phyloP scores from a whole-genome alignment of 2,888 invertebrate species.

The Agapostemon virescens region DNA sequence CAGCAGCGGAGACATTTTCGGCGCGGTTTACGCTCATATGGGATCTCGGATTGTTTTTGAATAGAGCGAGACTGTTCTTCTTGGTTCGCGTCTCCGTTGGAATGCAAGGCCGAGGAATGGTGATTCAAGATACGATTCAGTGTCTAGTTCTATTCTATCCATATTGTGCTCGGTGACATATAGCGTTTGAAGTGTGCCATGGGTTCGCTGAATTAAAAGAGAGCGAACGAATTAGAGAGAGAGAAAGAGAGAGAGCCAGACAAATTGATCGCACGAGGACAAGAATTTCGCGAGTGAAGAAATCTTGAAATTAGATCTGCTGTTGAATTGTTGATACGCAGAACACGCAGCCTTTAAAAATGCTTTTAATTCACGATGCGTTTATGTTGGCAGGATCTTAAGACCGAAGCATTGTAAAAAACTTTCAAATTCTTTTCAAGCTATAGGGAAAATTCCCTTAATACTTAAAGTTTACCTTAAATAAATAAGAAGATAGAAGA shows the following conservation, averaged over 20 bases:
- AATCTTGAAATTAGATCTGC: neutral
- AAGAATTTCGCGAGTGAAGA: neutral
- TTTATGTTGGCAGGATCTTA: too few species aligned
- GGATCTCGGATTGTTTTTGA: conserved; percentile 29
- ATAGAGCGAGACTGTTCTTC: neutral
- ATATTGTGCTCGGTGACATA: neutral
- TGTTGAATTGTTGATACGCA: neutral
- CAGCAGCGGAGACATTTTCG: neutral
- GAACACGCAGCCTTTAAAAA: too few species aligned
- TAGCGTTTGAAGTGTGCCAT: neutral
- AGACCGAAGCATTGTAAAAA: too few species aligned
- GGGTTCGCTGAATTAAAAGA: neutral
- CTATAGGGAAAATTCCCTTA: too few species aligned
- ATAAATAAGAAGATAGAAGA: too few species aligned
- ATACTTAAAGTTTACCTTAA: too few species aligned
- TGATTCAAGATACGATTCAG: neutral
- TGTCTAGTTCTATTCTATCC: neutral
- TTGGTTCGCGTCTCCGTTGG: neutral
- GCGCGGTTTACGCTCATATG: neutral
- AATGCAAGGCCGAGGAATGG: neutral
- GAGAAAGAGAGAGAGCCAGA: too few species aligned
- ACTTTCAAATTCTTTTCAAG: too few species aligned
- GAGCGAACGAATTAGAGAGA: neutral
- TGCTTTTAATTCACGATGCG: too few species aligned
- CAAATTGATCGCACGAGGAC: neutral